Conservation (phyloP, 2,797 vertebrate genomes). For the Prionace glauca region DNA sequence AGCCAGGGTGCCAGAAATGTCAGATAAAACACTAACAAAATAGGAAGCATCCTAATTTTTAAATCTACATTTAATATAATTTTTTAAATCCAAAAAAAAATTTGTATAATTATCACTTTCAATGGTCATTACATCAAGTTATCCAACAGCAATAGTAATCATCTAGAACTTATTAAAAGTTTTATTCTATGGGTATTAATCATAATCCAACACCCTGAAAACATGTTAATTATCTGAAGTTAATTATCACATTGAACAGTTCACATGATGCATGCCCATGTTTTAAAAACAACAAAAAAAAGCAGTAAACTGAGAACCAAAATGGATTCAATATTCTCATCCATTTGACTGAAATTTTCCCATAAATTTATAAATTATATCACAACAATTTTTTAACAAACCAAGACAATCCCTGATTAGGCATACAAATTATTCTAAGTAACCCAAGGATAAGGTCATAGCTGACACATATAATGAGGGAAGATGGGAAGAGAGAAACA, state of each 20-base stretch:
- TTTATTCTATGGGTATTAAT: background rate
- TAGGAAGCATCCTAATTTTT: background rate
- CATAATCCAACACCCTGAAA: conserved; percentile 7
- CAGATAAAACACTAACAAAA: background rate
- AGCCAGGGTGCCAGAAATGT: background rate
- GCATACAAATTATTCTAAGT: background rate
- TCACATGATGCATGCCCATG: background rate
- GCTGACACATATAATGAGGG: background rate
- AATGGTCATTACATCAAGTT: background rate
- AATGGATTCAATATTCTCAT: background rate
- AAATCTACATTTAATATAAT: background rate
- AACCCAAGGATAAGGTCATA: background rate
- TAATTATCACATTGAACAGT: conserved; percentile 1
- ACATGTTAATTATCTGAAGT: background rate
- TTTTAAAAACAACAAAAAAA: background rate
- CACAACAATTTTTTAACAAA: background rate
- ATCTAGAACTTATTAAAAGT: background rate
- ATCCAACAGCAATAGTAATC: background rate
- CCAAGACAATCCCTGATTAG: background rate
- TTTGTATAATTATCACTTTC: background rate
- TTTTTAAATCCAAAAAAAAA: background rate
- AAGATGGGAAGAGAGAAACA: background rate
- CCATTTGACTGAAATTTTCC: background rate
- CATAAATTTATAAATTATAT: background rate
- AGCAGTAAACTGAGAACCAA: background rate